phyloP scores from a whole-genome alignment of 1,140 invertebrate genomes.

The Alviniconcha marisindica region DNA sequence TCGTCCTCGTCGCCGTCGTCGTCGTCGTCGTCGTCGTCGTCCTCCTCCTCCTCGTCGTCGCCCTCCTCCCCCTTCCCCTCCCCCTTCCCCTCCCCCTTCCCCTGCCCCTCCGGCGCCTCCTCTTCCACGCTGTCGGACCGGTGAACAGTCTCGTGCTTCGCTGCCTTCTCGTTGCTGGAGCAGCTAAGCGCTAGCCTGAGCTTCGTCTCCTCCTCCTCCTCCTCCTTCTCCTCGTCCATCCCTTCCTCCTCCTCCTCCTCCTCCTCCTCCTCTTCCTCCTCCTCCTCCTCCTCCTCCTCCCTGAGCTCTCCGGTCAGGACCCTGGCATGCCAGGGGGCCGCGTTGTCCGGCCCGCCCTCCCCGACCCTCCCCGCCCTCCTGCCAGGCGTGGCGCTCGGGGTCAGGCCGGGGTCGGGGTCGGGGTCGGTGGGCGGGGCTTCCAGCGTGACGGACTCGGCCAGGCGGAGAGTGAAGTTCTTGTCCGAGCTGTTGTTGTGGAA shows the following conservation, averaged over 20 bases:
- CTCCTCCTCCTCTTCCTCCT: neutral
- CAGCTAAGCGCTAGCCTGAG: too few relatives aligned
- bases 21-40: neutral
- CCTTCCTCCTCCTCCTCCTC: neutral
- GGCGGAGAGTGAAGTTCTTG: constrained; percentile 22
- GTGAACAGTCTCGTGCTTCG: too few relatives aligned
- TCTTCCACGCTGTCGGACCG: too few relatives aligned
- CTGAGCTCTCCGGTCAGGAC: neutral
- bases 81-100: neutral
- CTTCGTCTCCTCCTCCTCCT: too few relatives aligned
- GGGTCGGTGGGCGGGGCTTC: neutral
- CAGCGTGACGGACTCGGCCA: constrained; percentile 14
- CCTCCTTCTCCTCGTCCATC: neutral
- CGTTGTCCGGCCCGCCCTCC: neutral
- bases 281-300: neutral
- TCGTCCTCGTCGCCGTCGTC: neutral
- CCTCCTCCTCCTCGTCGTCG: neutral
- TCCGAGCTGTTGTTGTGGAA: constrained; percentile 25
- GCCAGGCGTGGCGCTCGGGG: too few relatives aligned
- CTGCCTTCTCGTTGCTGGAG: too few relatives aligned
- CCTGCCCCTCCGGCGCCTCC: too few relatives aligned
- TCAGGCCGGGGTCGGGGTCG: neutral
- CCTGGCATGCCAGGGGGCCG: too few relatives aligned
- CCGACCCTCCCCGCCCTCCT: neutral
- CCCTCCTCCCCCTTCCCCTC: neutral